Conservation (phyloP, 2,797 vertebrate species). For the Peromyscus nudipes region DNA sequence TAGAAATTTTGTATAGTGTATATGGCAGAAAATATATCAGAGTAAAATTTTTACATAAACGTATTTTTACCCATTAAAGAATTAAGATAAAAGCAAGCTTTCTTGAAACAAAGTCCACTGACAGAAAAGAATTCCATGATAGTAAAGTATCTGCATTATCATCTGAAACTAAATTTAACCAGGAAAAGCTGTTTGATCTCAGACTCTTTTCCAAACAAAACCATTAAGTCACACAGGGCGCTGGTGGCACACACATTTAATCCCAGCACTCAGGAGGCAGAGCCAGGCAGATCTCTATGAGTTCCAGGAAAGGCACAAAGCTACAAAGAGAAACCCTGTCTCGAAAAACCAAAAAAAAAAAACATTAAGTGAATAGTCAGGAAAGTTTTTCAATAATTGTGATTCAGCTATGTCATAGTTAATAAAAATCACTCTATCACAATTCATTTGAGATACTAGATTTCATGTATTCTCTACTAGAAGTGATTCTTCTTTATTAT, state of each 20-base stretch:
- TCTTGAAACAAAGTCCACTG: conserved; percentile 46
- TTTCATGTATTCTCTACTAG: conserved; percentile 29
- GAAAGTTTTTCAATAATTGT: conserved; percentile 41
- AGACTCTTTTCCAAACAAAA: conserved; percentile 53
- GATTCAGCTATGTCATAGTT: conserved; percentile 25
- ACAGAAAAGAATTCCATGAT: conserved; percentile 17
- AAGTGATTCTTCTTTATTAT: conserved; percentile 31
- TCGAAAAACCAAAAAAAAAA: no score
- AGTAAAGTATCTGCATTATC: conserved; percentile 32
- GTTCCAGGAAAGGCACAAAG: no score
- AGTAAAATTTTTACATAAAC: conserved; percentile 41
- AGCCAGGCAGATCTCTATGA: no score
- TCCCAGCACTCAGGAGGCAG: no score
- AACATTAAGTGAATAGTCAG: background rate
- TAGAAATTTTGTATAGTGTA: background rate
- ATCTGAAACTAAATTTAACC: conserved; percentile 1
- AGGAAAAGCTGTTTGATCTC: conserved; percentile 36
- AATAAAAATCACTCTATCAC: conserved; percentile 22
- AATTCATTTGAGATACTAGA: conserved; percentile 44
- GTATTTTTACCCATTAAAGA: conserved; percentile 56
- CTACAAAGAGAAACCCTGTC: no score
- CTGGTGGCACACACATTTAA: no score
- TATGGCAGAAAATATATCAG: conserved; percentile 48
- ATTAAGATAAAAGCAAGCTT: conserved; percentile 46
- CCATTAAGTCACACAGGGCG: background rate